Evolutionary conservation across 2,797 vertebrate genomes (phyloP), one percentile per base, ranked within the genome.

Genomic region (Catharus ustulatus): DNA sequence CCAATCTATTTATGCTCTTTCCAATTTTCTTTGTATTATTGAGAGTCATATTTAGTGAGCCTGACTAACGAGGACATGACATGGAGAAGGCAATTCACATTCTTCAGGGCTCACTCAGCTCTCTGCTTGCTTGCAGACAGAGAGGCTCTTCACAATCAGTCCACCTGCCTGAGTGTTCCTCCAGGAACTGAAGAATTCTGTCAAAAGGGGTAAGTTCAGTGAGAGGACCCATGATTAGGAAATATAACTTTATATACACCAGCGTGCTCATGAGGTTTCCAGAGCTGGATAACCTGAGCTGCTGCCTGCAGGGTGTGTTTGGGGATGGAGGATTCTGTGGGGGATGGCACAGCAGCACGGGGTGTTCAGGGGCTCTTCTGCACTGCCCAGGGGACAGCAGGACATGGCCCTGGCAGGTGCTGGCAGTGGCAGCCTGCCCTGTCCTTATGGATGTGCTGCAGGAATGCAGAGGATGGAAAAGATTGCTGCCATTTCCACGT

Each of bases 1-100:
- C 64, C 57, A 73, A 57, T 84, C 68, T 87, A 77, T 89, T 95
- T 84, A 75, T 84, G 45, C 34, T 91, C 43, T 86, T 79, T 78
- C 74, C 76, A 72, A 46, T 91, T 90, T 83, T 84, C 34, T 34
- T 74, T 87, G 67, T 84, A 43, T 92, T 90, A 79, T 24, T 84
- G 74, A 80, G 84, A 74, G 58, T 67, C 34, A 17, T 85, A 67
- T 81, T 88, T 62, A 73, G 84, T 46, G 64, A 94, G 75, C 54
- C 64, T 87, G 86, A 71, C 64, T 93, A 87, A 87, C 0, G 38
- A 93, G 67, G 63, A 55, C 38, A 26, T 11, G 23, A 21, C 45
- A 21, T 52, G 57, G 63, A 46, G 66, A 79, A 90, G 48, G 38
- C 46, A 54, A 82, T 84, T 89, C 42, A 46, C 67, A 54, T 87